A percentile compares a stretch with the other conserved stretches of the same genome.
Evolutionary conservation across 1,140 invertebrate species (phyloP).

Genomic region (Macrostomum lignano): DNA sequence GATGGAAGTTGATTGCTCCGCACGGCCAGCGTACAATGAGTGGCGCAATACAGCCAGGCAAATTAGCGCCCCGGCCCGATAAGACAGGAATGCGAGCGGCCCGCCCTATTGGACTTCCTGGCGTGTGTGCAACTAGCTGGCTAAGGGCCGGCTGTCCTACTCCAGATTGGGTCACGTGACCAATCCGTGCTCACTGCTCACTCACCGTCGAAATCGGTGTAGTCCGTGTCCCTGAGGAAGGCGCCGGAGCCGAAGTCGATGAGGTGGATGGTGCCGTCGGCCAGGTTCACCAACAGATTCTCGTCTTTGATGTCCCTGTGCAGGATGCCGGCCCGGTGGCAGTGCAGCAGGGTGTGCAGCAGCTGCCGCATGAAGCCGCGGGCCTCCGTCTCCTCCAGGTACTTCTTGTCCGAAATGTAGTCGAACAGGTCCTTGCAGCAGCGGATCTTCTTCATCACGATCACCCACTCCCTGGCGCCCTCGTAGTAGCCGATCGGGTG

Average conservation of each 20-base stretch:
- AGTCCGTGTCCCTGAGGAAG: conserved; percentile 33
- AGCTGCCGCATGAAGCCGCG: conserved; percentile 32
- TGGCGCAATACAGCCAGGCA: too few relatives aligned
- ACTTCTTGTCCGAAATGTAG: conserved; percentile 37
- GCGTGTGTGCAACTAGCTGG: too few relatives aligned
- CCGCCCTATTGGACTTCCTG: too few relatives aligned
- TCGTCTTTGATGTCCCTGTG: conserved; percentile 43
- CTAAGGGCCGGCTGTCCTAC: too few relatives aligned
- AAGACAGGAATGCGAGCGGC: too few relatives aligned
- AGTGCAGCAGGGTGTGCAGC: conserved; percentile 18
- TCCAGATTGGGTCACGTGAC: too few relatives aligned
- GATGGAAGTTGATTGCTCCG: too few relatives aligned
- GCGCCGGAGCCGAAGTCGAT: conserved; percentile 43
- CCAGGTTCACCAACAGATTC: conserved; percentile 37
- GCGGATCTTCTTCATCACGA: conserved; percentile 39
- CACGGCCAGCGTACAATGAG: too few relatives aligned
- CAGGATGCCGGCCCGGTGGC: conserved; percentile 26
- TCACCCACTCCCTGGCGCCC: conserved; percentile 31
- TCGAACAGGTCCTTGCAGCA: conserved; percentile 38
- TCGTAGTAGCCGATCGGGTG: conserved; percentile 36
- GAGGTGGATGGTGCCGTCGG: conserved; percentile 31
- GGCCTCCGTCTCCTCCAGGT: conserved; percentile 32
- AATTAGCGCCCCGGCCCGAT: too few relatives aligned
- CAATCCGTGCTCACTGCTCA: too few relatives aligned
- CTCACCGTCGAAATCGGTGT: conserved; percentile 41